These are phyloP conservation scores for Anthrax anthrax DNA, from an alignment of 2,888 invertebrate genomes.

Conservation along the genomic window DNA sequence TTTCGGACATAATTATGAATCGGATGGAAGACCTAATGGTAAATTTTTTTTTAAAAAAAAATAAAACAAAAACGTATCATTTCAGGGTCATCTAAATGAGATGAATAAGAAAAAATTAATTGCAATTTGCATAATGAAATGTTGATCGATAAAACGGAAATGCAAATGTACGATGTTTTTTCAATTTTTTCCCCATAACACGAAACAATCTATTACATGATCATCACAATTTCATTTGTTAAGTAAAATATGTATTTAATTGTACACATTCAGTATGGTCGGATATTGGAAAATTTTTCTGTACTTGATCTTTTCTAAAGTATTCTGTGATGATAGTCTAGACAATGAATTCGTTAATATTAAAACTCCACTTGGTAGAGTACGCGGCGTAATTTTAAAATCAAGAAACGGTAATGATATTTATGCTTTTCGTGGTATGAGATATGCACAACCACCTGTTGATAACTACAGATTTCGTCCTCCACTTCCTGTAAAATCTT, in stretches of 20 bases:
- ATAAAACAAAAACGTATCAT: too few species aligned
- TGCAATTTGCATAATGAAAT: too few species aligned
- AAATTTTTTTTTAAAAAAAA: not conserved
- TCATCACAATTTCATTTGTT: too few species aligned
- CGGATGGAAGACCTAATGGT: not conserved
- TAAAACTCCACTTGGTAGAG: not conserved
- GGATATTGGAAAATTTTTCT: too few species aligned
- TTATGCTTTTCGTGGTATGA: slow-evolving; percentile 24
- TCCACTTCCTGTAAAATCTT: slow-evolving; percentile 35
- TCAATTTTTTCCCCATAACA: too few species aligned
- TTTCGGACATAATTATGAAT: not conserved
- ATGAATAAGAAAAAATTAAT: too few species aligned
- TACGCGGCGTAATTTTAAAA: not conserved
- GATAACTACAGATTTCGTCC: slow-evolving; percentile 23
- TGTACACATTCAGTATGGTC: too few species aligned
- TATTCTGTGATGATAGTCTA: not conserved
- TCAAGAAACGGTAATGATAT: slow-evolving; percentile 17
- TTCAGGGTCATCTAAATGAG: too few species aligned
- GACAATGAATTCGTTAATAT: slow-evolving; percentile 16
- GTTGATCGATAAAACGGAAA: too few species aligned
- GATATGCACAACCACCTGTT: slow-evolving; percentile 34
- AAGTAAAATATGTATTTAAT: too few species aligned
- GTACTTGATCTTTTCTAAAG: not conserved
- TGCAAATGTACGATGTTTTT: too few species aligned
- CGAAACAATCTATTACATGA: too few species aligned